phyloP scores from a whole-genome alignment of 2,797 vertebrate genomes.

The Halcyon badia region DNA sequence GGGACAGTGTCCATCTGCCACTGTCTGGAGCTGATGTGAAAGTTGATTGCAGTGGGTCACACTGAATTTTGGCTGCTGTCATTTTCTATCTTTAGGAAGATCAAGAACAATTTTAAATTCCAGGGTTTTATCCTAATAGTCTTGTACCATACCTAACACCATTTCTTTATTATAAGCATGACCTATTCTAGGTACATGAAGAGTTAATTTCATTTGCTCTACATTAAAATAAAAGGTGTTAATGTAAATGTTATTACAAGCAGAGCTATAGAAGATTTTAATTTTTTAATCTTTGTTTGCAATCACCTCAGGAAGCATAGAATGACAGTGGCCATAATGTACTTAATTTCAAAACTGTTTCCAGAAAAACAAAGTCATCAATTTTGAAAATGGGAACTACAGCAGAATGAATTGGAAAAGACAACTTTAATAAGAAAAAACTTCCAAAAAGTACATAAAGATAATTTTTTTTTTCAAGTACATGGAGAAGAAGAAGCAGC shows the following conservation, averaged over 20 bases:
- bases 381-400: not conserved
- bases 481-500: not conserved
- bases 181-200: not conserved
- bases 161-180: not conserved
- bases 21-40: not conserved
- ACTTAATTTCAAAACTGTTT: not conserved
- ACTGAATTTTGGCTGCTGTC: not conserved
- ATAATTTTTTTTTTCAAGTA: not conserved
- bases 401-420: not conserved
- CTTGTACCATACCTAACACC: not conserved
- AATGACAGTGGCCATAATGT: not conserved
- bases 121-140: not conserved
- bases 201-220: not conserved
- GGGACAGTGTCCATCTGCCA: not conserved
- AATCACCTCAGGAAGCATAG: not conserved
- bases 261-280: not conserved
- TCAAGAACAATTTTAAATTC: not conserved
- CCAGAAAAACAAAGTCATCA: not conserved
- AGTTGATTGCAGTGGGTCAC: not conserved
- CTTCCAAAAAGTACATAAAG: not conserved
- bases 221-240: not conserved
- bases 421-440: not conserved
- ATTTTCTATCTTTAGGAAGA: not conserved
- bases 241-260: not conserved
- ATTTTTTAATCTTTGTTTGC: not conserved